Evolutionary conservation across 2,888 invertebrate species (phyloP).

Genomic region (Hemaris fuciformis): DNA sequence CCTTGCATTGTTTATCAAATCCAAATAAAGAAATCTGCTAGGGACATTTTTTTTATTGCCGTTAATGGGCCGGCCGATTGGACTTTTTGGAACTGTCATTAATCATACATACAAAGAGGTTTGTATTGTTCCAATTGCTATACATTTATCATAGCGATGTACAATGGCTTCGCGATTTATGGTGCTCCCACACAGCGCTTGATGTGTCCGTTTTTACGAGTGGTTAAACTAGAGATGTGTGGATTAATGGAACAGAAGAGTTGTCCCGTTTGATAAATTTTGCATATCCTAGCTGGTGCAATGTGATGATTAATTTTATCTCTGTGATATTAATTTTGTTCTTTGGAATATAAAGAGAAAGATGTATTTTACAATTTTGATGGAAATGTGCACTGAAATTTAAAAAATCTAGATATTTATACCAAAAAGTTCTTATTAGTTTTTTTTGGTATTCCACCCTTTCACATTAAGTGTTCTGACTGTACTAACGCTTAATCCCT

Average conservation of each 20-base stretch:
- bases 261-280: neutral
- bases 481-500: no score
- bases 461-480: no score
- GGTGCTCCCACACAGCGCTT: conserved; percentile 31
- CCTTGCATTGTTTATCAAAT: conserved; percentile 35
- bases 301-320: no score
- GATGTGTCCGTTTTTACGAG: conserved; percentile 11
- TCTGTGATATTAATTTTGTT: no score
- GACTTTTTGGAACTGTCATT: conserved; percentile 52
- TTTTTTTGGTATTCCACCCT: no score
- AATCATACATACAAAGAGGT: conserved; percentile 47
- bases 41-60: conserved; percentile 41
- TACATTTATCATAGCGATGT: conserved; percentile 68
- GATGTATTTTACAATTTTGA: no score
- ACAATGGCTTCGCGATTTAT: conserved; percentile 37
- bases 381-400: no score
- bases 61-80: conserved; percentile 32
- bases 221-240: neutral
- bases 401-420: no score
- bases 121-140: conserved; percentile 51
- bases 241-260: conserved; percentile 4
- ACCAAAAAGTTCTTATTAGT: no score
- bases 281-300: neutral
- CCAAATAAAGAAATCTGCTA: conserved; percentile 35
- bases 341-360: no score